Base-by-base conservation (phyloP, 2,113 vertebrate species). In the Limnothrissa miodon region DNA sequence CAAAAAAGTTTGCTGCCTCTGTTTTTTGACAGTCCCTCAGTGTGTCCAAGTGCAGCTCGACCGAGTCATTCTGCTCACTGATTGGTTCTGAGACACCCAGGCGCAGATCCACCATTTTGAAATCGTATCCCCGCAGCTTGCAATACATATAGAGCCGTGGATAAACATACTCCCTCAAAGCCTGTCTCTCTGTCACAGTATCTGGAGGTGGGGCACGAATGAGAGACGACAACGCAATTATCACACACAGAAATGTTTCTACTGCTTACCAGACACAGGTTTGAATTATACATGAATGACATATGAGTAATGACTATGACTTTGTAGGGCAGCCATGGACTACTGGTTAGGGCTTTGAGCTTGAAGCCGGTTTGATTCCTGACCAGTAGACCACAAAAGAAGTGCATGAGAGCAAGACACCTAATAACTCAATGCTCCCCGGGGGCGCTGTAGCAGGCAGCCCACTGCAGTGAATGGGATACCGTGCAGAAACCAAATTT, bases 71-170 rank as follows among this genome's bases (percentile, higher is more conserved):
- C 83, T 83, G 74, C 79, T 92, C 93, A 45, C 88, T 84, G 45
- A 89, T 62, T 39, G 88, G 89, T 86, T 87, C 84, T 85, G 83
- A 83, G 78, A 94, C 42, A 0, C 91, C 91, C 44, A 78, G 85
- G 23, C 90, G 92, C 78, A 92, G 88, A 84, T 93, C 90, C 11
- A 93, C 66, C 89, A 94, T 87, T 62, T 79, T 91, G 84, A 94
- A 93, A 45, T 92, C 90, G 81, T 88, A 92, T 45, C 87, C 88
- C 86, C 87, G 91, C 88, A 92, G 90, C 84, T 92, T 92, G 79
- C 87, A 94, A 86, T 90, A 90, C 6, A 81, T 87, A 70, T 90
- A 89, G 8, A 94, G 86, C 0, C 87, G 81, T 46, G 92, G 92
- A 85, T 90, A 93, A n/a, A 86, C 88, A 25, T 84, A 87, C 84